Percentiles rank a stretch among this genome's conserved stretches.
Conservation (phyloP, 2,797 vertebrate genomes). For the Melanotaenia nigrans region DNA sequence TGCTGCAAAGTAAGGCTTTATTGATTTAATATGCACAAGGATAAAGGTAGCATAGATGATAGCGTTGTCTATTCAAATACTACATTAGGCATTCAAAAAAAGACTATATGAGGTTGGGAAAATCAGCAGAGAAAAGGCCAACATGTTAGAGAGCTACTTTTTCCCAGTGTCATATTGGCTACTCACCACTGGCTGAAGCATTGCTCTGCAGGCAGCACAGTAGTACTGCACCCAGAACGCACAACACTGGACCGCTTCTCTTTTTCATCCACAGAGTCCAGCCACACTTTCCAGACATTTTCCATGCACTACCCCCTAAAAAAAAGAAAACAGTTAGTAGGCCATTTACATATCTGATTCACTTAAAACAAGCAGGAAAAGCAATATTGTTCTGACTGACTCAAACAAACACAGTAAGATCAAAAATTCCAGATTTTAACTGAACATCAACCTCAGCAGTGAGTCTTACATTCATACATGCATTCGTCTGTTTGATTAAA, state of each 20-base stretch:
- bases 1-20: slow-evolving; percentile 14
- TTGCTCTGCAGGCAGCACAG: slow-evolving; percentile 79
- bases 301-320: slow-evolving; percentile 82
- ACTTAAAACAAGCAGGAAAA: slow-evolving; percentile 32
- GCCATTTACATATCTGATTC: slow-evolving; percentile 23
- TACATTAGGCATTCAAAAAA: background rate
- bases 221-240: slow-evolving; percentile 75
- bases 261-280: slow-evolving; percentile 82
- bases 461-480: slow-evolving; percentile 12
- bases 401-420: slow-evolving; percentile 30
- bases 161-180: background rate
- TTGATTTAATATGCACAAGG: background rate
- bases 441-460: slow-evolving; percentile 21
- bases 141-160: background rate
- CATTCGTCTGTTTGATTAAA: slow-evolving; percentile 7
- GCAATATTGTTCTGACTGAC: slow-evolving; percentile 18
- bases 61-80: background rate
- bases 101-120: background rate
- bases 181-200: slow-evolving; percentile 73
- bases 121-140: background rate
- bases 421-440: slow-evolving; percentile 9
- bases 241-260: slow-evolving; percentile 76
- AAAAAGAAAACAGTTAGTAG: slow-evolving; percentile 44
- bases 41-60: background rate
- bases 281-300: slow-evolving; percentile 81